Percentiles rank a stretch among this genome's conserved stretches.
Conservation (phyloP, 37 sponge, comb jelly and placozoan species). For the Haliclona indistincta region DNA sequence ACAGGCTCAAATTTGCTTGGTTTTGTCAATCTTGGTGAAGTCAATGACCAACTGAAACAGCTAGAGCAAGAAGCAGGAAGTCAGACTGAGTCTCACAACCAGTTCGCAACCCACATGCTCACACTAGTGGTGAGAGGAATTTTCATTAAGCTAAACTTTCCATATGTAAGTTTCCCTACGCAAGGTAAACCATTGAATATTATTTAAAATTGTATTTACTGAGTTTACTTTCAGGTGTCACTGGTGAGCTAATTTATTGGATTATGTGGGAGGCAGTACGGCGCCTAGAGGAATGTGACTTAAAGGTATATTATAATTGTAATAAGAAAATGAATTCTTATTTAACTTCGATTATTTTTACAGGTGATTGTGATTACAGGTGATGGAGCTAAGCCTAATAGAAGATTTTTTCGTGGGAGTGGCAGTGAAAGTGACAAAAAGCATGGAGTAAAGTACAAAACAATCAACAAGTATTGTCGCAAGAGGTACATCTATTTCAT, state of each 20-base stretch:
- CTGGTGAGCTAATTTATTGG: neutral
- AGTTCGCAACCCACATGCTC: constrained; percentile 18
- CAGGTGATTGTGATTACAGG: neutral
- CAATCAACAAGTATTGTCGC: constrained; percentile 11
- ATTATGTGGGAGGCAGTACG: constrained; percentile 21
- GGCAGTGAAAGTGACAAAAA: neutral
- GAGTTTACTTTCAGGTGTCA: neutral
- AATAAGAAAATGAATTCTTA: too few relatives aligned
- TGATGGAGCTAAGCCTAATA: neutral
- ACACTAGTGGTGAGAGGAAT: constrained; percentile 44
- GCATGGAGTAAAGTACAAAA: constrained; percentile 11
- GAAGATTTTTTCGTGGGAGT: neutral
- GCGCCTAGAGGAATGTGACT: neutral
- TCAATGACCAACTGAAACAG: neutral
- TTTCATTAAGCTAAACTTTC: constrained; percentile 18
- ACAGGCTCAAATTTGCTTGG: neutral
- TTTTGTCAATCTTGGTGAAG: constrained; percentile 13
- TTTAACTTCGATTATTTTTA: neutral
- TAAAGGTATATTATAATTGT: constrained; percentile 10
- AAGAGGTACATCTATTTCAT: neutral
- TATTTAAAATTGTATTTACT: neutral
- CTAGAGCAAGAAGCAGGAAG: neutral
- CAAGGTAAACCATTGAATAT: neutral
- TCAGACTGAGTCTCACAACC: neutral
- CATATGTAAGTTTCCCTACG: constrained; percentile 20